Base-by-base conservation (phyloP, 2,113 vertebrate species). In the Erythrocercus mccallii region DNA sequence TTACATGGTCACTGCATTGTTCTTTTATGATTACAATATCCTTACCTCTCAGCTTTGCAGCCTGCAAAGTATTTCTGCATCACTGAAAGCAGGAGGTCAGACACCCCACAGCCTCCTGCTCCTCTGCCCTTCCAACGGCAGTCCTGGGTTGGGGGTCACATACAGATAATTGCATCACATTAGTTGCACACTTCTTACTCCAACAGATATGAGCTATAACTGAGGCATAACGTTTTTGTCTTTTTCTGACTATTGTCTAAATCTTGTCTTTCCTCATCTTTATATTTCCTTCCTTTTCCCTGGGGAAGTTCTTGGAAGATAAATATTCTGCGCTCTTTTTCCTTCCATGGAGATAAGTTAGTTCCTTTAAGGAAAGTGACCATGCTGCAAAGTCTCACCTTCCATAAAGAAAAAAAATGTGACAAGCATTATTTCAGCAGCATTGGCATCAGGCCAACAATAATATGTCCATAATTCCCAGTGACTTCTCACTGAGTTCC, bases 161-260 rank as follows among this genome's bases (percentile, higher is more conserved):
- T 51, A 6, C 23, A 94, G 28, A 31, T 3, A 19, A 37, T 71
- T 64, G 4, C 15, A n/a, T 72, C 31, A 21, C 18, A 13, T 51
- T n/a, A 17, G 1, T 24, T 64, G 17, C 33, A 53, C 0, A 1
- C 0, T 0, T 69, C n/a, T 45, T 64, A 92, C 18, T 37, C n/a
- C 20, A 61, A 71, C 6, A 47, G 12, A 12, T 65, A 12, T 31
- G 51, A 61, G 1, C 1, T 23, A 15, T 31, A 80, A 81, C 40
- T 37, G n/a, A 86, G 22, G 17, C 50, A 10, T 10, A 44, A 11
- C 14, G 47, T 37, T 85, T 82, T 72, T 65, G 15, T 51, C 18
- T 81, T 44, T 87, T 89, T 64, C 61, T 93, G 58, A 37, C 40
- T 57, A 8, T 18, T 33, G 6, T 33, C 33, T 85, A n/a, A 64